Base-by-base conservation (phyloP, 2,888 invertebrate species). In the Drosophila diplacantha region DNA sequence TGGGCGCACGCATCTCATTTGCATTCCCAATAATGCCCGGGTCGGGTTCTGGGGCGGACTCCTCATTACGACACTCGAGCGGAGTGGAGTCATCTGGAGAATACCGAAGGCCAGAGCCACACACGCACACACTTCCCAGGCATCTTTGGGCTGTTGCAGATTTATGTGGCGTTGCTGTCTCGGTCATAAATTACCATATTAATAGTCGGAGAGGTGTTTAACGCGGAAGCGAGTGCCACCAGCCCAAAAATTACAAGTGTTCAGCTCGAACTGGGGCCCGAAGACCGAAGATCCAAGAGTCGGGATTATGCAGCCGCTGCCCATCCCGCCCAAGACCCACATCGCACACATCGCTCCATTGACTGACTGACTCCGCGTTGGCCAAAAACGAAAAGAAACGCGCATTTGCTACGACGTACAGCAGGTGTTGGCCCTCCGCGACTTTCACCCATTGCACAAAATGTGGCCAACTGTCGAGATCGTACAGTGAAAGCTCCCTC, bases 371-470 rank as follows among this genome's bases (percentile, higher is more conserved):
- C 56, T 56, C 6, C n/a, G 22, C 35, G 32, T 39, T 60, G 59
- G 46, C 37, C 44, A 59, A 59, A 56, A 56, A 55, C 51, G 12
- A 26, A 55, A 41, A 59, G 58, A 59, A 59, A 59, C n/a, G 34
- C 12, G 22, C 62, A 50, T 62, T 62, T 63, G 61, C 61, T 44
- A 44, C 31, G 14, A 31, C 58, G 50, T 35, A 37, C 29, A 52
- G 64, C 61, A 63, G 63, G 61, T 61, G 61, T 34, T 26, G 50
- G 61, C 55, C 75, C 58, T 54, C 41, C 39, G 69, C 71, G 55
- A 73, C 73, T 73, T 73, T 73, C 73, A 65, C 73, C 59, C 72
- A 72, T 72, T 75, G 73, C 73, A 75, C 73, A 73, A 73, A 73
- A 69, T 55, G 64, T 20, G 61, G 39, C 18, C 59, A 47, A 32